These are phyloP conservation scores for Cynopterus sphinx DNA, from an alignment of 2,797 vertebrate genomes.

Conservation along the genomic window DNA sequence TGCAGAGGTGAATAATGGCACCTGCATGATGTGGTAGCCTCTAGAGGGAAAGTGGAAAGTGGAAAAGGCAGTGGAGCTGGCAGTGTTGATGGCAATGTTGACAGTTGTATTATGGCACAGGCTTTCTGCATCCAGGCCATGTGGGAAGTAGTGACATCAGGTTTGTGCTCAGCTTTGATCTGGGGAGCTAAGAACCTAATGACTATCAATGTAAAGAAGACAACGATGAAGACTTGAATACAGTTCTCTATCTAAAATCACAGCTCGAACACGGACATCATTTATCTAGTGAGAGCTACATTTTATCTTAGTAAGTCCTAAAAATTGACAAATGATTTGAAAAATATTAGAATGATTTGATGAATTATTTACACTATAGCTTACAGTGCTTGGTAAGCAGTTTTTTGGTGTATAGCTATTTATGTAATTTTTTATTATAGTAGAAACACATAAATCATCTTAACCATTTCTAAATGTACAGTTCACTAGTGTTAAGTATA, in stretches of 20 bases:
- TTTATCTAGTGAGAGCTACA: not conserved
- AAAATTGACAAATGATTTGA: not conserved
- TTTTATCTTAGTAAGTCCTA: not conserved
- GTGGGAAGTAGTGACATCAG: not conserved
- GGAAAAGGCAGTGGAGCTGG: not conserved
- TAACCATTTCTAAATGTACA: not conserved
- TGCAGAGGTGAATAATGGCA: not conserved
- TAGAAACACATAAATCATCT: not conserved
- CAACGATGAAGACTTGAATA: not conserved
- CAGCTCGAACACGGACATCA: not conserved
- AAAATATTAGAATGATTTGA: not conserved
- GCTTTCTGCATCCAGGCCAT: not conserved
- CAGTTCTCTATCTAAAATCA: not conserved
- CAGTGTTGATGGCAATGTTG: rapidly evolving
- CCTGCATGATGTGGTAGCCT: rapidly evolving
- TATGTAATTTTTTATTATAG: not conserved
- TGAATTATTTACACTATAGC: not conserved
- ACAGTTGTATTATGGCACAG: rapidly evolving
- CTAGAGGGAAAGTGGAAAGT: rapidly evolving
- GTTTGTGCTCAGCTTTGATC: not conserved
- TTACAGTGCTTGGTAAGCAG: not conserved
- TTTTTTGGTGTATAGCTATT: not conserved
- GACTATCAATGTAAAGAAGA: not conserved
- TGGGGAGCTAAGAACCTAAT: not conserved
- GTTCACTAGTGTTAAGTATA: not conserved